phyloP scores from a whole-genome alignment of 2,797 vertebrate species.

The Gila robusta region DNA sequence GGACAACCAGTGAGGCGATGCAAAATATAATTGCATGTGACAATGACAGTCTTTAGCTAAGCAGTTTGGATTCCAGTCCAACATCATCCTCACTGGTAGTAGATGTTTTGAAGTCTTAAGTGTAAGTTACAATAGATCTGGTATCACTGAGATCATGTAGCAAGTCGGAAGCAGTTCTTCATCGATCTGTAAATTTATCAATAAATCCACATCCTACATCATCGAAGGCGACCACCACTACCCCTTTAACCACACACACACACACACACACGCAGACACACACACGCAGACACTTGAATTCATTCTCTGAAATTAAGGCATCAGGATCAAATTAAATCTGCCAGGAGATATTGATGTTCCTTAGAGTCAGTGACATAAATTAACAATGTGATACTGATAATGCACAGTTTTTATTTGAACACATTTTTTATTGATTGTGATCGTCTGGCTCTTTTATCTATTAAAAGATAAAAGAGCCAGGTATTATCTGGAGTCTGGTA shows the following conservation, averaged over 20 bases:
- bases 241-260: slow-evolving; percentile 51
- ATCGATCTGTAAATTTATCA: slow-evolving; percentile 75
- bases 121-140: slow-evolving; percentile 65
- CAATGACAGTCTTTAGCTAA: not conserved
- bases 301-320: slow-evolving; percentile 31
- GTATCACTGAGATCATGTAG: slow-evolving; percentile 63
- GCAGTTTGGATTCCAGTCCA: not conserved
- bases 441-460: slow-evolving; percentile 20
- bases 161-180: slow-evolving; percentile 67
- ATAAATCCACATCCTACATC: slow-evolving; percentile 77
- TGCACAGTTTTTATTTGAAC: slow-evolving; percentile 7
- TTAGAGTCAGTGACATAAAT: slow-evolving; percentile 29
- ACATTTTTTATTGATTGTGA: not conserved
- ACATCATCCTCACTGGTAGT: not conserved
- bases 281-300: not conserved
- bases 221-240: slow-evolving; percentile 61
- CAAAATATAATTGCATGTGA: not conserved
- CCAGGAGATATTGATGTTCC: slow-evolving; percentile 20
- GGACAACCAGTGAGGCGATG: not conserved
- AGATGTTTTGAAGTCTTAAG: slow-evolving; percentile 36
- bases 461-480: too few species aligned
- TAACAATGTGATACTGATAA: slow-evolving; percentile 25
- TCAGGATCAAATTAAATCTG: slow-evolving; percentile 36
- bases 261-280: not conserved
- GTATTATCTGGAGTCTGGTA: too few species aligned